Evolutionary conservation across 2,888 invertebrate species (phyloP), one percentile per base, ranked within the genome.

Genomic region (Atherix ibis): DNA sequence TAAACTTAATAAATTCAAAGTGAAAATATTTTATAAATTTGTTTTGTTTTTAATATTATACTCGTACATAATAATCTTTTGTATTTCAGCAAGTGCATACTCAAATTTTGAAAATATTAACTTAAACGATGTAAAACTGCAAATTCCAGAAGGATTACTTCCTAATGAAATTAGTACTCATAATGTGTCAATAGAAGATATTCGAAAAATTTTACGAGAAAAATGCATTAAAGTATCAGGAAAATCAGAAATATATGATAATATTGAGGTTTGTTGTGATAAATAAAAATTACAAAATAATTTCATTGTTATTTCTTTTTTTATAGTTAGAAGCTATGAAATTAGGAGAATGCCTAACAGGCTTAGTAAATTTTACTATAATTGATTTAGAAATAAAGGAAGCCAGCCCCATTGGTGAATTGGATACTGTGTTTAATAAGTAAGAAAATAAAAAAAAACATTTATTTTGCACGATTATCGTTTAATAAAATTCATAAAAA

Each of bases 351-450:
- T 84, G 84, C 48, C 41, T 77, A 2, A 56, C 63, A 35, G 52
- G 51, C 0, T 58, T 81, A 17, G 63, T 82, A 0, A 70, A 83
- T 49, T 48, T 63, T 9, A 66, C 66, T 0, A 51, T 58, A 10
- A 53, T 83, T 15, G 63, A 74, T 41, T 50, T 63, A 4, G 81
- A 84, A 51, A 73, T 84, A 27, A 73, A 77, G 32, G 59, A 61
- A 3, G 76, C 80, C 0, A 75, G 75, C 48, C 76, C 78, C 0
- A 69, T 64, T 4, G 80, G 79, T 1, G 70, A 71, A 43, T 62
- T 80, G 24, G 79, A 79, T 47, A 65, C 66, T 16, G 78, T 80
- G 0, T 79, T 80, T 46, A 71, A 72, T 47, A 76, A 74, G 59
- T 67, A 45, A 52, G 56, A 50, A 15, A n/a, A 6, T 19, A 27